Conservation (phyloP, 2,797 vertebrate species). For the Syndactyla subalaris region DNA sequence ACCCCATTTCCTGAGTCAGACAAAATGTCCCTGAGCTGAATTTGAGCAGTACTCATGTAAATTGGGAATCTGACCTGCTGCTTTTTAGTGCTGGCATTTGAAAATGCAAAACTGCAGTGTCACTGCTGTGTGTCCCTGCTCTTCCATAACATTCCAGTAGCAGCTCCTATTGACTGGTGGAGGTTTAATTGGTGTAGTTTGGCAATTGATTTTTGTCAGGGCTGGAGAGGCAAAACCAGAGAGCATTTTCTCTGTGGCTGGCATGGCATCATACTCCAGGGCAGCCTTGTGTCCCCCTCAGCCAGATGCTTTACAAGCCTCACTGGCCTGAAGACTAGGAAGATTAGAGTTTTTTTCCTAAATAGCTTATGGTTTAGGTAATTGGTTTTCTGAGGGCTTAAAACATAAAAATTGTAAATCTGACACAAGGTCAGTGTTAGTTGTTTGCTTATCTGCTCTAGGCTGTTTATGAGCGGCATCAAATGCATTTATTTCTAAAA, state of each 20-base stretch:
- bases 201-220: not conserved
- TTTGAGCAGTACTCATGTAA: not conserved
- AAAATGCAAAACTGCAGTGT: not conserved
- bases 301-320: not conserved
- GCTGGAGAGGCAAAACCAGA: not conserved
- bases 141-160: not conserved
- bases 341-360: not conserved
- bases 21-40: not conserved
- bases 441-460: slow-evolving; percentile 32
- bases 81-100: not conserved
- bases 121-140: not conserved
- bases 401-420: slow-evolving; percentile 40
- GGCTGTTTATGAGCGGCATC: slow-evolving; percentile 9
- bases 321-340: not conserved
- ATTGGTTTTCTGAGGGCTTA: slow-evolving; percentile 53
- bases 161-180: not conserved
- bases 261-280: not conserved
- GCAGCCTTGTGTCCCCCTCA: not conserved
- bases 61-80: fast-evolving
- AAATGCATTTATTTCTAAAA: slow-evolving; percentile 40
- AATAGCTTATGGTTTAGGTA: slow-evolving; percentile 18
- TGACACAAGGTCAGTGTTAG: slow-evolving; percentile 14
- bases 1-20: not conserved
- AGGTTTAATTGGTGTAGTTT: not conserved
- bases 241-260: not conserved